These are phyloP conservation scores for Cordilura impudica DNA, from an alignment of 2,888 invertebrate species.

Conservation along the genomic window DNA sequence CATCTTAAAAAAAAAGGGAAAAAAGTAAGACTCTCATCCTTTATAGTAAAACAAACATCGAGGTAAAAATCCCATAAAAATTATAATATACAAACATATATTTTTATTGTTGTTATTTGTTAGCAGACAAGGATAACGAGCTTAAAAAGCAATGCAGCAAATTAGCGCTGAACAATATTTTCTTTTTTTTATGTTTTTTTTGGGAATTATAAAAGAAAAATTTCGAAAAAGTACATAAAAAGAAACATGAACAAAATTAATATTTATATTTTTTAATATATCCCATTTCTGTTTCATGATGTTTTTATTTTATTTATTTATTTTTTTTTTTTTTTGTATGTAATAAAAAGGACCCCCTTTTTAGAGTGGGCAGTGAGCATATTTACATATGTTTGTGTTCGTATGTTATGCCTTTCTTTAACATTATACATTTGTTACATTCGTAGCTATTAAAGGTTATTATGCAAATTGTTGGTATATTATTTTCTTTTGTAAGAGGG, in stretches of 20 bases:
- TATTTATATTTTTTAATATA: slow-evolving; percentile 28
- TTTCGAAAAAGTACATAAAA: slow-evolving; percentile 11
- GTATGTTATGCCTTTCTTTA: neutral
- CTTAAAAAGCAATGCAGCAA: slow-evolving; percentile 66
- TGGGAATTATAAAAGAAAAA: neutral
- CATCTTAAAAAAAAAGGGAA: neutral
- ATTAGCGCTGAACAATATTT: slow-evolving; percentile 60
- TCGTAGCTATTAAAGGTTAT: slow-evolving; percentile 23
- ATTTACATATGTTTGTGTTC: neutral
- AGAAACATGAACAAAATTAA: slow-evolving; percentile 51
- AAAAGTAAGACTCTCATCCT: slow-evolving; percentile 3
- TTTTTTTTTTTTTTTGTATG: neutral
- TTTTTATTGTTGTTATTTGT: slow-evolving; percentile 24
- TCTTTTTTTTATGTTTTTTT: neutral
- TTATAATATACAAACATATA: slow-evolving; percentile 28
- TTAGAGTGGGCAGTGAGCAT: neutral
- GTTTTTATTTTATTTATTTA: neutral
- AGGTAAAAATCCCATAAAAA: slow-evolving; percentile 42
- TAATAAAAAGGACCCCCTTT: neutral
- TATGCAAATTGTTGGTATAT: slow-evolving; percentile 8
- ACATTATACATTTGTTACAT: neutral
- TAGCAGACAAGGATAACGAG: slow-evolving; percentile 63
- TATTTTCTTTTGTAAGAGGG: neutral
- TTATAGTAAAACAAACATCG: neutral
- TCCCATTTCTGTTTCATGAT: neutral